Conservation (phyloP, 2,113 vertebrate genomes). For the Brachyhypopomus occidentalis region DNA sequence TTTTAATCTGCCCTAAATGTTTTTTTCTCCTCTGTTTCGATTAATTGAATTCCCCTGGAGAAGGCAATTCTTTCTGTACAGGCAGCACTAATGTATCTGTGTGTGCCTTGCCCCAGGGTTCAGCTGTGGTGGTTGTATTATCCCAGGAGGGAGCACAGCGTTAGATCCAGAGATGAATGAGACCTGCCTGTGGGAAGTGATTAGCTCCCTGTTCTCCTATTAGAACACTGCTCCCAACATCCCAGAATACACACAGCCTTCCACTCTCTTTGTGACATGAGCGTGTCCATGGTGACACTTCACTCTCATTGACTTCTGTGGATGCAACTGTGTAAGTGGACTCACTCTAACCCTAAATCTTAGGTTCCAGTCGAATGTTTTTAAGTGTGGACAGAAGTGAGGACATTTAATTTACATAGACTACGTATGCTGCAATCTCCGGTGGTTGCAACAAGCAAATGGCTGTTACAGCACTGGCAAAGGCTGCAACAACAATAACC, state of each 20-base stretch:
- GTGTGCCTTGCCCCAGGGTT: conserved; percentile 21
- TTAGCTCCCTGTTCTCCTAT: conserved; percentile 37
- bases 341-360: neutral
- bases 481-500: no score
- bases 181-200: conserved; percentile 16
- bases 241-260: conserved; percentile 20
- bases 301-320: neutral
- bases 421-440: no score
- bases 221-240: conserved; percentile 29
- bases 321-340: neutral
- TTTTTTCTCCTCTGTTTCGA: neutral
- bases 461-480: no score
- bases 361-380: neutral
- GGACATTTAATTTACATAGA: no score
- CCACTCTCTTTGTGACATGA: conserved; percentile 33
- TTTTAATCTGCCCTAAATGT: conserved; percentile 1
- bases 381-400: no score
- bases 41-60: conserved; percentile 13
- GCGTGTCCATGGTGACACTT: conserved; percentile 8
- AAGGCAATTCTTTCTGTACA: conserved; percentile 9
- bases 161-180: conserved; percentile 43
- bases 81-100: conserved; percentile 2
- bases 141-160: conserved; percentile 1
- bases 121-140: conserved; percentile 1
- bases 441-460: no score